Conservation (phyloP, 1,140 invertebrate species). For the Drosophila insularis region DNA sequence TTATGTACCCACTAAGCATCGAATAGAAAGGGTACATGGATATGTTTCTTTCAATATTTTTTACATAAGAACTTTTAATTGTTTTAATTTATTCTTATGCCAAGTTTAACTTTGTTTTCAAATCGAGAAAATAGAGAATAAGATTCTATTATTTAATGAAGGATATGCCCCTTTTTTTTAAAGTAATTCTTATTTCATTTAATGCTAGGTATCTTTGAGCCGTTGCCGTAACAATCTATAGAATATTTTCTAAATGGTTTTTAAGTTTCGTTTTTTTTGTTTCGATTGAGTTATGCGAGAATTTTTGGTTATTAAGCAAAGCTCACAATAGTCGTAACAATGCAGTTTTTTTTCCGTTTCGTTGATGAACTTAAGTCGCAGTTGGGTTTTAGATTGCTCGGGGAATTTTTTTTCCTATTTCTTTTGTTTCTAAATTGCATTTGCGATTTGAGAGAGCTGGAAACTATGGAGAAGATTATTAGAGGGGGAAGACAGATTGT, state of each 20-base stretch:
- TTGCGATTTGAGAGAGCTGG: constrained; percentile 16
- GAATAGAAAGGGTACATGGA: not conserved
- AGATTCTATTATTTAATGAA: too few species aligned
- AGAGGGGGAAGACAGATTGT: constrained; percentile 9
- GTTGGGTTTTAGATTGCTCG: constrained; percentile 18
- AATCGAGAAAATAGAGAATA: too few species aligned
- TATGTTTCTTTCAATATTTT: not conserved
- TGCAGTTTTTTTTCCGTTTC: constrained; percentile 51
- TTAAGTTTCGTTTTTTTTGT: constrained; percentile 31
- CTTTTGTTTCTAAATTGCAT: constrained; percentile 27
- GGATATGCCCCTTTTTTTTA: not conserved
- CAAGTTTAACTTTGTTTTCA: too few species aligned
- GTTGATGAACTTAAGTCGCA: constrained; percentile 38
- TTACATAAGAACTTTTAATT: not conserved
- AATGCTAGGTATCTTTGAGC: not conserved
- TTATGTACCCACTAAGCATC: constrained; percentile 10
- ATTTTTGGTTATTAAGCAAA: constrained; percentile 66
- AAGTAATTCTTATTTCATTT: not conserved
- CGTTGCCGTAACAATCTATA: not conserved
- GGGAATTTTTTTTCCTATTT: constrained; percentile 6
- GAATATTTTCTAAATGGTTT: constrained; percentile 25
- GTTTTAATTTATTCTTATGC: not conserved
- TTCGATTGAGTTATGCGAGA: constrained; percentile 62
- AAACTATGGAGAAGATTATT: constrained; percentile 27
- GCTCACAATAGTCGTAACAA: constrained; percentile 52